Percentiles rank a stretch among this genome's conserved stretches.
Conservation (phyloP, 1,140 invertebrate genomes). For the Forficula auricularia region DNA sequence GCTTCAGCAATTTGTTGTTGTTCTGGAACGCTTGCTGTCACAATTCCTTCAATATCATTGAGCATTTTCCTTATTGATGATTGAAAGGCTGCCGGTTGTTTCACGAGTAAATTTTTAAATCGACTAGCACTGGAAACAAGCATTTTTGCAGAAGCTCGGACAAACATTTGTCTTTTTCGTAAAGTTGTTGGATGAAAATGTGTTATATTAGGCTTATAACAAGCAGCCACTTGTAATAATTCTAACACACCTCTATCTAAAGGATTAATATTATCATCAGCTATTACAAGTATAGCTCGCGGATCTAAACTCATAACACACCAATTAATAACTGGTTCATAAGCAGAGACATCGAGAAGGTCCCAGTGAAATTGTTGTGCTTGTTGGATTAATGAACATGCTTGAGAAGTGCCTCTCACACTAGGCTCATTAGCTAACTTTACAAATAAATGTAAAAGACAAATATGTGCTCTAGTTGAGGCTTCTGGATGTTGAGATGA, state of each 20-base stretch:
- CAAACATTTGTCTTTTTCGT: conserved; percentile 38
- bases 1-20: conserved; percentile 32
- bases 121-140: conserved; percentile 36
- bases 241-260: conserved; percentile 33
- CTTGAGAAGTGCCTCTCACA: conserved; percentile 25
- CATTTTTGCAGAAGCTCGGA: conserved; percentile 38
- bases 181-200: conserved; percentile 31
- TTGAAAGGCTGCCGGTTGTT: conserved; percentile 32
- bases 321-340: conserved; percentile 55
- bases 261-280: conserved; percentile 26
- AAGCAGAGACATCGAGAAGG: conserved; percentile 41
- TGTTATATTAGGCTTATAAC: conserved; percentile 28
- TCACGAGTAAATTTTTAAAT: conserved; percentile 31
- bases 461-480: conserved; percentile 29
- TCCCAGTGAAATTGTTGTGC: conserved; percentile 52
- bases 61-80: conserved; percentile 34
- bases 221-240: conserved; percentile 41
- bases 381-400: conserved; percentile 32
- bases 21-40: conserved; percentile 31
- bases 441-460: conserved; percentile 43
- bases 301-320: conserved; percentile 60
- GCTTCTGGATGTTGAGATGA: conserved; percentile 8
- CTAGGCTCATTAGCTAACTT: conserved; percentile 53
- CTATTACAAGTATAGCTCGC: conserved; percentile 38
- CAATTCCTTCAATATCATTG: conserved; percentile 38